These are phyloP conservation scores for Lasioglossum pauxillum DNA, from an alignment of 2,888 invertebrate species.

Conservation along the genomic window DNA sequence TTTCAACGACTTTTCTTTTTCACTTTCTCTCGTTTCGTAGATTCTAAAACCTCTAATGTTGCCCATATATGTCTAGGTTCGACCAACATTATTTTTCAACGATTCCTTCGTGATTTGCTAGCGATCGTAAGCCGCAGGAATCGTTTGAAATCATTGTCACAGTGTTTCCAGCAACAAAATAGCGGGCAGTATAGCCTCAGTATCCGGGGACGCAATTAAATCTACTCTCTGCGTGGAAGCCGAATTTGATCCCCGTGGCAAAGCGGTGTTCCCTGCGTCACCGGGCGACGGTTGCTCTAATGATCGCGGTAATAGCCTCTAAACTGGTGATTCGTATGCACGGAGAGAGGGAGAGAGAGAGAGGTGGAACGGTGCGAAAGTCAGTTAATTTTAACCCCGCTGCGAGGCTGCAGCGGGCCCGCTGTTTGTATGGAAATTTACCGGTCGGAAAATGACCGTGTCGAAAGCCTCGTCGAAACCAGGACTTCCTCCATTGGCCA, in stretches of 20 bases:
- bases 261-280: neutral
- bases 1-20: neutral
- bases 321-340: constrained; percentile 56
- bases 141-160: neutral
- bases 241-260: constrained; percentile 20
- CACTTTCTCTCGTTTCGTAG: neutral
- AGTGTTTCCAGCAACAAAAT: neutral
- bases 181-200: neutral
- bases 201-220: constrained; percentile 14
- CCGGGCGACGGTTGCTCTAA: constrained; percentile 45
- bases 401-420: constrained; percentile 44
- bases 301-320: constrained; percentile 53
- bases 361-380: constrained; percentile 54
- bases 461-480: constrained; percentile 70
- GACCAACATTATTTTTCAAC: neutral
- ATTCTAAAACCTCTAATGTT: neutral
- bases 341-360: constrained; percentile 17
- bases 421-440: constrained; percentile 78
- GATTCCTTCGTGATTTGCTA: neutral
- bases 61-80: neutral
- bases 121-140: neutral
- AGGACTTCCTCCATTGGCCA: constrained; percentile 59
- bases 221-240: neutral
- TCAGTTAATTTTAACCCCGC: constrained; percentile 67
- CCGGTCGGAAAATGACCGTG: constrained; percentile 79